These are phyloP conservation scores for Drosophila micromelanica DNA, from an alignment of 1,140 invertebrate species.

Conservation along the genomic window DNA sequence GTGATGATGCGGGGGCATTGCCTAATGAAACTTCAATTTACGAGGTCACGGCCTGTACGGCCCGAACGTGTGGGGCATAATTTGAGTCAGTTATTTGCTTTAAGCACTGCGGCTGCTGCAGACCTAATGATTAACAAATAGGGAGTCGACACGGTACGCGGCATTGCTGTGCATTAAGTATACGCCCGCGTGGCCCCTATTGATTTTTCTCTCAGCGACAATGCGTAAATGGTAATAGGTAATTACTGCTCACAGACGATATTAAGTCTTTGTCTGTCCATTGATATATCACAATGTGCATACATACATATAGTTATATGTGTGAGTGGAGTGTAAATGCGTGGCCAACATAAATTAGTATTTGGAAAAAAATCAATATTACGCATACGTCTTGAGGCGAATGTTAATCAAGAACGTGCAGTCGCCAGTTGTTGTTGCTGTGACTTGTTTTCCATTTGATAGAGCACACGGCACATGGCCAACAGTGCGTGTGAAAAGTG, in stretches of 20 bases:
- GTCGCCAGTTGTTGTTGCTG: slow-evolving; percentile 15
- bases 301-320: not conserved
- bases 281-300: slow-evolving; percentile 47
- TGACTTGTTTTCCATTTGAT: slow-evolving; percentile 45
- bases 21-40: slow-evolving; percentile 82
- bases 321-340: not conserved
- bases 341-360: slow-evolving; percentile 37
- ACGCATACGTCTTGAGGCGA: slow-evolving; percentile 52
- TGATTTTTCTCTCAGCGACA: slow-evolving; percentile 57
- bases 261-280: slow-evolving; percentile 44
- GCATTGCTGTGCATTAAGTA: slow-evolving; percentile 45
- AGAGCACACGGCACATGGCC: slow-evolving; percentile 35
- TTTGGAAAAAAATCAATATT: slow-evolving; percentile 41
- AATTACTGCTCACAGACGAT: slow-evolving; percentile 54
- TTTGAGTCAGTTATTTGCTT: slow-evolving; percentile 79
- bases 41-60: slow-evolving; percentile 77
- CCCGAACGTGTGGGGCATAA: slow-evolving; percentile 79
- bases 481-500: slow-evolving; percentile 52
- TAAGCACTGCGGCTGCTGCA: slow-evolving; percentile 67
- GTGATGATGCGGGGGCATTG: slow-evolving; percentile 1
- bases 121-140: slow-evolving; percentile 78
- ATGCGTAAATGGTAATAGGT: slow-evolving; percentile 58
- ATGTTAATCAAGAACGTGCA: slow-evolving; percentile 40
- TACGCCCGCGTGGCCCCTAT: slow-evolving; percentile 56
- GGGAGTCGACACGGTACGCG: slow-evolving; percentile 1